phyloP scores from a whole-genome alignment of 1,140 invertebrate genomes.

The Pissodes strobi region DNA sequence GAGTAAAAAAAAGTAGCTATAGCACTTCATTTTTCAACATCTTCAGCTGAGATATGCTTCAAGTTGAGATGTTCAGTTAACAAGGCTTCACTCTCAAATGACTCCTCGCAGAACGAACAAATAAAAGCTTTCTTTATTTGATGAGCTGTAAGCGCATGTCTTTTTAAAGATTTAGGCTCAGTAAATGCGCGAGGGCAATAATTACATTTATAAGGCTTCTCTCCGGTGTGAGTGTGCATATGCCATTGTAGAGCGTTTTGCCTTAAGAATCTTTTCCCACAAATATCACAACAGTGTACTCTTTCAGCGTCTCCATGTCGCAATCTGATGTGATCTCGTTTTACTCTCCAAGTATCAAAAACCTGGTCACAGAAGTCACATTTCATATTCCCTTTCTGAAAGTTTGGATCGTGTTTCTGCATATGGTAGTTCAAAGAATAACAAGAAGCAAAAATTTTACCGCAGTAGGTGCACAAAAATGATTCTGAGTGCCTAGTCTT shows the following conservation, averaged over 20 bases:
- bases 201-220: conserved; percentile 48
- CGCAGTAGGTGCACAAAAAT: conserved; percentile 37
- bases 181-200: conserved; percentile 59
- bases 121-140: not conserved
- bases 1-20: no score
- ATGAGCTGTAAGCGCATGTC: not conserved
- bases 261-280: conserved; percentile 61
- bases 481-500: conserved; percentile 19
- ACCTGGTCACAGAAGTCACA: conserved; percentile 40
- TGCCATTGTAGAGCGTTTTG: conserved; percentile 55
- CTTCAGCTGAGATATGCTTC: no score
- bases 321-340: conserved; percentile 60
- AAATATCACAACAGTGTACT: not conserved
- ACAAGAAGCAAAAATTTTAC: conserved; percentile 31
- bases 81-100: not conserved
- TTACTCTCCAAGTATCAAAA: conserved; percentile 20
- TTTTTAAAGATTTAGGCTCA: conserved; percentile 40
- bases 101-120: not conserved
- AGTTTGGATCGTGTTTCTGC: conserved; percentile 32
- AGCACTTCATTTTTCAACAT: no score
- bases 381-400: conserved; percentile 3
- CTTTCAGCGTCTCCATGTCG: conserved; percentile 68
- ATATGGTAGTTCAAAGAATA: conserved; percentile 37
- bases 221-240: conserved; percentile 46
- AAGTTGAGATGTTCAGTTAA: not conserved